phyloP scores from a whole-genome alignment of 2,797 vertebrate species.

The Trematomus bernacchii region DNA sequence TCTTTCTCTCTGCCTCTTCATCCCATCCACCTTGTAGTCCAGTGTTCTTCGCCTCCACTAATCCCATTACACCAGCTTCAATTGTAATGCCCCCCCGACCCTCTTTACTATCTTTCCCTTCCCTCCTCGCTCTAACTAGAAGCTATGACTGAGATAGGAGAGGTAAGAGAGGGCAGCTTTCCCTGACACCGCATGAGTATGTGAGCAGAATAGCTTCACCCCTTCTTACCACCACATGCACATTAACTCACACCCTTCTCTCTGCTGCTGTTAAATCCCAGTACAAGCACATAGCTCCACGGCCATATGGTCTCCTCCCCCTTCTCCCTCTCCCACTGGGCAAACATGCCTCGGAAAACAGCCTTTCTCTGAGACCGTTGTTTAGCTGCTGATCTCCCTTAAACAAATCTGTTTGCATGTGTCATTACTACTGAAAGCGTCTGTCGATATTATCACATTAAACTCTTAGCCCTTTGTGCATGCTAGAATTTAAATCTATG shows the following conservation, averaged over 20 bases:
- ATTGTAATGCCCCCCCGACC: slow-evolving; percentile 38
- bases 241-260: slow-evolving; percentile 21
- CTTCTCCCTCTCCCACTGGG: slow-evolving; percentile 56
- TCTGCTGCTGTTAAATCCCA: slow-evolving; percentile 71
- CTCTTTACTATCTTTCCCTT: slow-evolving; percentile 38
- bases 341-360: slow-evolving; percentile 57
- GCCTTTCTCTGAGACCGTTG: slow-evolving; percentile 50
- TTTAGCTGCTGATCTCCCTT: slow-evolving; percentile 54
- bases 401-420: slow-evolving; percentile 54
- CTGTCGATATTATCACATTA: slow-evolving; percentile 48
- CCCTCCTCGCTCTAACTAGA: slow-evolving; percentile 35
- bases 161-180: slow-evolving; percentile 66
- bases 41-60: slow-evolving; percentile 24
- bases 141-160: slow-evolving; percentile 58
- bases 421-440: slow-evolving; percentile 59
- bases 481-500: slow-evolving; percentile 21
- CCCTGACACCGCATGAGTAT: slow-evolving; percentile 81
- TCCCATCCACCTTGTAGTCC: slow-evolving; percentile 12
- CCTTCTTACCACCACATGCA: slow-evolving; percentile 9
- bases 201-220: slow-evolving; percentile 81
- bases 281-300: slow-evolving; percentile 54
- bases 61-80: slow-evolving; percentile 46
- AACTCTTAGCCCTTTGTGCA: slow-evolving; percentile 20
- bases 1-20: slow-evolving; percentile 22
- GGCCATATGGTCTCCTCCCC: slow-evolving; percentile 65